Conservation (phyloP, 2,113 vertebrate species). For the Typhlomys cinereus region DNA sequence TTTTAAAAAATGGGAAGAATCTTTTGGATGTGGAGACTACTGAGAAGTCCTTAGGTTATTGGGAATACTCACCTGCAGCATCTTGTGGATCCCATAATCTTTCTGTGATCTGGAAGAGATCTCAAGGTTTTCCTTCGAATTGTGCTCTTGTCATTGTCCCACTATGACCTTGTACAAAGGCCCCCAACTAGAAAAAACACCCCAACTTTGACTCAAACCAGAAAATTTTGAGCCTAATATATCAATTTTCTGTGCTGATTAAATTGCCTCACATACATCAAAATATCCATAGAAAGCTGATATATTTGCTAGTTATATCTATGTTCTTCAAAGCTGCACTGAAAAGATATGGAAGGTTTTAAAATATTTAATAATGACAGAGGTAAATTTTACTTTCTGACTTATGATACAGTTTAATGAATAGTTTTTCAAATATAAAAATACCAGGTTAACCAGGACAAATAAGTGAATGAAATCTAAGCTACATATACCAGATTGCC, state of each 20-base stretch:
- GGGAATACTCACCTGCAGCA: background rate
- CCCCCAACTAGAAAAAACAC: background rate
- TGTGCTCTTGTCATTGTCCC: background rate
- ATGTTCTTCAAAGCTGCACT: background rate
- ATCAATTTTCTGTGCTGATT: background rate
- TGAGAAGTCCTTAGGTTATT: background rate
- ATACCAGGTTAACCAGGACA: background rate
- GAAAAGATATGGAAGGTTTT: background rate
- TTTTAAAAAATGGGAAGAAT: background rate
- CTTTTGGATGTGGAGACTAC: rapidly evolving
- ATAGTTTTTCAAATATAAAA: background rate
- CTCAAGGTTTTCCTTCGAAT: background rate
- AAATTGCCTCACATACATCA: background rate
- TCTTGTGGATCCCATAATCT: background rate
- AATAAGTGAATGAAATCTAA: background rate
- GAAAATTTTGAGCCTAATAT: background rate
- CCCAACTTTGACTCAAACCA: too few relatives aligned
- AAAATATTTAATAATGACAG: background rate
- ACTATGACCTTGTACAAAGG: too few relatives aligned
- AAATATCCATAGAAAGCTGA: too few relatives aligned
- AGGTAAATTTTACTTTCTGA: background rate
- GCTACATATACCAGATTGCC: rapidly evolving
- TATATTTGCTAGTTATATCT: background rate
- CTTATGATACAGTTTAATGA: too few relatives aligned
- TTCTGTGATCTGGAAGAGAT: background rate